These are phyloP conservation scores for Chloroceryle aenea DNA, from an alignment of 2,113 vertebrate species.

Conservation along the genomic window DNA sequence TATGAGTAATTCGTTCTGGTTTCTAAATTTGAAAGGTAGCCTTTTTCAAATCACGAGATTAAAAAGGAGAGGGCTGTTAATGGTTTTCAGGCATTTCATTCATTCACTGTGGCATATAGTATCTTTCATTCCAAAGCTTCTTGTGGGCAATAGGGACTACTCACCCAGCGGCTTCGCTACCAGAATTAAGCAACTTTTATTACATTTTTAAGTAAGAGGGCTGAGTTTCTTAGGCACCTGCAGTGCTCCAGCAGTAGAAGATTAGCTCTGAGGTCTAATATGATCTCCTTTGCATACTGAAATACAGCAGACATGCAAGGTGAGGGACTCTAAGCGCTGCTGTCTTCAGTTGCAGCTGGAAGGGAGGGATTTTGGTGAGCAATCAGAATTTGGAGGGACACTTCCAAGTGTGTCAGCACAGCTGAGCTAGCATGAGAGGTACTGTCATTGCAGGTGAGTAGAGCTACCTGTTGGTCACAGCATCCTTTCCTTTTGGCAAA, in stretches of 20 bases:
- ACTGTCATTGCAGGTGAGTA: neutral
- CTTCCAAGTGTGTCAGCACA: neutral
- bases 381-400: neutral
- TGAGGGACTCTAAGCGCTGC: neutral
- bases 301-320: neutral
- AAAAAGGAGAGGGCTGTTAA: neutral
- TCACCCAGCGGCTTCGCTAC: neutral
- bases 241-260: neutral
- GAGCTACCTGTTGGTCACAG: neutral
- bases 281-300: neutral
- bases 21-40: neutral
- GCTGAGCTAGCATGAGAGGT: neutral
- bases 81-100: too few relatives aligned
- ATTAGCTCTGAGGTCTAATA: neutral
- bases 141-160: neutral
- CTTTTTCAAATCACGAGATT: neutral
- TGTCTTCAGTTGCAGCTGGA: neutral
- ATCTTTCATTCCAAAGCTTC: neutral
- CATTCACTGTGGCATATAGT: accelerated
- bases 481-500: neutral
- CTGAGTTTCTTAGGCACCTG: neutral
- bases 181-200: neutral
- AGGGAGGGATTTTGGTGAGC: neutral
- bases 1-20: neutral
- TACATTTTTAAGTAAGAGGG: neutral